These are phyloP conservation scores for Trisateles emortualis DNA, from an alignment of 2,888 invertebrate species.

Conservation along the genomic window DNA sequence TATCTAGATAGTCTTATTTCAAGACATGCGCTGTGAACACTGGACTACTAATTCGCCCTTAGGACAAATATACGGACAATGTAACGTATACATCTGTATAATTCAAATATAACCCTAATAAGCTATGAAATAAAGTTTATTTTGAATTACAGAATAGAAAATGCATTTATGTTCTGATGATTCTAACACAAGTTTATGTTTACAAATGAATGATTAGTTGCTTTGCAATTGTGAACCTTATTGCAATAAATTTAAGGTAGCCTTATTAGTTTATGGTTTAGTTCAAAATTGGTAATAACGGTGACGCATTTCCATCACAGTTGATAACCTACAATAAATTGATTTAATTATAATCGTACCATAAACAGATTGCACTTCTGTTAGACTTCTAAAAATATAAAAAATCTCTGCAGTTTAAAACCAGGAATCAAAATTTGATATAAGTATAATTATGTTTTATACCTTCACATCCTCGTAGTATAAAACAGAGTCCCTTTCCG, in stretches of 20 bases:
- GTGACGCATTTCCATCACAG: constrained; percentile 29
- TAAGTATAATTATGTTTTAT: no score
- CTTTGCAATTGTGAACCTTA: constrained; percentile 2
- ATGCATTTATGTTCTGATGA: constrained; percentile 8
- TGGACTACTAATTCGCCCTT: constrained; percentile 64
- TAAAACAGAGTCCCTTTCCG: no score
- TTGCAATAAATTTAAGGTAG: fast-evolving
- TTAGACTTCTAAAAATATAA: no score
- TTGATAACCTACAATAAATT: constrained; percentile 31
- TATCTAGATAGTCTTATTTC: constrained; percentile 62
- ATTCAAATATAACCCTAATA: not conserved
- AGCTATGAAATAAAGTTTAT: constrained; percentile 11
- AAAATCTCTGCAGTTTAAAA: no score
- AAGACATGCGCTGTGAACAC: constrained; percentile 54
- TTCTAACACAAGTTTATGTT: constrained; percentile 11
- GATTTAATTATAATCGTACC: constrained; percentile 23
- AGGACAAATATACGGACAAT: constrained; percentile 38
- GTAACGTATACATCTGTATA: not conserved
- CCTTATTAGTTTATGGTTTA: not conserved
- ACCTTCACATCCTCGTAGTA: no score
- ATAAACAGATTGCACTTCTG: constrained; percentile 19
- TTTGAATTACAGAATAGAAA: not conserved
- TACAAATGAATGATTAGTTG: not conserved
- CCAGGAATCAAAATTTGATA: no score
- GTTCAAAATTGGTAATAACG: not conserved